Evolutionary conservation across 2,888 invertebrate species (phyloP).

Genomic region (Cerastoderma edule): DNA sequence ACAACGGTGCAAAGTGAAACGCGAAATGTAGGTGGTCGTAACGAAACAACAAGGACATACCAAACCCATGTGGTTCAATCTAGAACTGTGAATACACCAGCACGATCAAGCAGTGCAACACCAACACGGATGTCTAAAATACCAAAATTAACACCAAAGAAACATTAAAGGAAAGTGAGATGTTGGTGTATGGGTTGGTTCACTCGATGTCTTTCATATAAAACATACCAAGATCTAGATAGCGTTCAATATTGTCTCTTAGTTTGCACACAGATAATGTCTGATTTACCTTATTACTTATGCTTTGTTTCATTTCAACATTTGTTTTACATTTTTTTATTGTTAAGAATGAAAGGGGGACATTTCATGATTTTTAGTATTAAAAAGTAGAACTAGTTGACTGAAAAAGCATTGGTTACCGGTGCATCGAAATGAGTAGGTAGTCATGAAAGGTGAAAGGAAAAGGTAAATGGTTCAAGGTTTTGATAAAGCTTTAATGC

Average conservation of each 20-base stretch:
- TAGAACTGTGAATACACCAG: conserved; percentile 70
- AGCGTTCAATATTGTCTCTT: neutral
- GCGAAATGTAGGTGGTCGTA: conserved; percentile 76
- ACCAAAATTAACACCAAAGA: conserved; percentile 74
- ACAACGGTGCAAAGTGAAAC: conserved; percentile 81
- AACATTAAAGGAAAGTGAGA: conserved; percentile 38
- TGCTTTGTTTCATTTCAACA: neutral
- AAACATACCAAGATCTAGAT: conserved; percentile 7
- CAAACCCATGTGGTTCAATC: conserved; percentile 79
- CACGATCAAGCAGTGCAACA: conserved; percentile 53
- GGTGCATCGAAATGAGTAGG: no score
- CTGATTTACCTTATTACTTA: neutral
- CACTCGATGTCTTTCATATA: conserved; percentile 23
- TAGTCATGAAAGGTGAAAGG: no score
- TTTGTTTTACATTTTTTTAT: neutral
- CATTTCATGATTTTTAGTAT: neutral
- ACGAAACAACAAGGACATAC: conserved; percentile 80
- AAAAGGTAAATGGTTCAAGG: no score
- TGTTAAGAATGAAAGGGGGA: neutral
- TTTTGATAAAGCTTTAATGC: no score
- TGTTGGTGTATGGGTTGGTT: no score
- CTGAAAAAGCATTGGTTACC: no score
- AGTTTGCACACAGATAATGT: neutral
- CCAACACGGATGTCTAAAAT: conserved; percentile 75
- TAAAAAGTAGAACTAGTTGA: no score